These are phyloP conservation scores for Micrastur ruficollis DNA, from an alignment of 2,797 vertebrate species.

Conservation along the genomic window DNA sequence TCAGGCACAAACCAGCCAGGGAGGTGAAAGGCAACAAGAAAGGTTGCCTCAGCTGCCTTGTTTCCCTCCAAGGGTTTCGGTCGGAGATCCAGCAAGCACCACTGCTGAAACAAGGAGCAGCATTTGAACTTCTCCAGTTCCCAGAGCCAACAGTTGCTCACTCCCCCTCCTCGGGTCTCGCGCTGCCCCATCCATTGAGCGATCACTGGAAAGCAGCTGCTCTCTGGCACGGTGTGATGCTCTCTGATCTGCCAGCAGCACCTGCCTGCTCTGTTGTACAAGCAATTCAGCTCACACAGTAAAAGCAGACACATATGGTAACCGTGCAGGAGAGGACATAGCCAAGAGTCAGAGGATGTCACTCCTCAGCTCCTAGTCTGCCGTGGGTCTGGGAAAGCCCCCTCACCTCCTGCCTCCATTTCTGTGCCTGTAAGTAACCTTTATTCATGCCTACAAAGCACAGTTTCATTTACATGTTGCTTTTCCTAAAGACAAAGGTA, in stretches of 20 bases:
- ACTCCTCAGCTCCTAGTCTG: background rate
- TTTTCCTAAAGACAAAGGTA: background rate
- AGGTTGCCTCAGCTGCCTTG: background rate
- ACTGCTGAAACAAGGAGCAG: background rate
- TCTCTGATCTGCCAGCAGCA: fast-evolving
- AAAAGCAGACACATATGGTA: background rate
- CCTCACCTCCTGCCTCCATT: background rate
- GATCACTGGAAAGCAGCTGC: background rate
- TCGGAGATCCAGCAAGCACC: background rate
- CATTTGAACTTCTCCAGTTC: background rate
- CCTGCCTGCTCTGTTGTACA: background rate
- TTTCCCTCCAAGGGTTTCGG: background rate
- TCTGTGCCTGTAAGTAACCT: background rate
- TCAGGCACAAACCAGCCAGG: background rate
- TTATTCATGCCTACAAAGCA: background rate
- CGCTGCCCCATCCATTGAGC: background rate
- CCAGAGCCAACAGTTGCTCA: background rate
- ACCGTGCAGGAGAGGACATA: background rate
- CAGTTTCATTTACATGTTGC: background rate
- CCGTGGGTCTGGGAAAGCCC: background rate
- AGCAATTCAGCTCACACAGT: fast-evolving
- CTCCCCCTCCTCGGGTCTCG: fast-evolving
- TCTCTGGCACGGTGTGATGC: fast-evolving
- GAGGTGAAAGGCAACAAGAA: background rate
- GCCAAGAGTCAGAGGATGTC: background rate